These are phyloP conservation scores for Pinna nobilis DNA, from an alignment of 1,140 invertebrate species.

Conservation along the genomic window DNA sequence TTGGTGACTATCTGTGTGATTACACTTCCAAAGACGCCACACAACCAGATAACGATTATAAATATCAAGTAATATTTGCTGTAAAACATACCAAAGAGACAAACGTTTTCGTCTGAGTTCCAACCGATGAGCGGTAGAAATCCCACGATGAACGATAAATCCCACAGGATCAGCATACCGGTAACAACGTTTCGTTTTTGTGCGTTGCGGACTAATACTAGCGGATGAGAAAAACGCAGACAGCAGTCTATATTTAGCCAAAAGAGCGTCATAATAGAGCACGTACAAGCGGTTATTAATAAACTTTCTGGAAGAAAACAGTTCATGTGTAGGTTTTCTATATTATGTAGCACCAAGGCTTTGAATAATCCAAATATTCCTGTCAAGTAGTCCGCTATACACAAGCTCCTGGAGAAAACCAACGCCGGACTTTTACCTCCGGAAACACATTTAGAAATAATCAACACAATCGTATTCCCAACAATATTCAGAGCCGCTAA, in stretches of 20 bases:
- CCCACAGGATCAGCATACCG: slow-evolving; percentile 62
- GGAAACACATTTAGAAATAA: slow-evolving; percentile 56
- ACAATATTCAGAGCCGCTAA: slow-evolving; percentile 10
- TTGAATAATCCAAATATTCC: slow-evolving; percentile 64
- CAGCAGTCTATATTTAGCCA: slow-evolving; percentile 61
- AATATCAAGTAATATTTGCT: slow-evolving; percentile 49
- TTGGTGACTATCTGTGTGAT: slow-evolving; percentile 35
- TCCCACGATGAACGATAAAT: slow-evolving; percentile 63
- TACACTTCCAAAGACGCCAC: slow-evolving; percentile 30
- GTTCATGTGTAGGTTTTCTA: slow-evolving; percentile 49
- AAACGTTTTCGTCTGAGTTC: slow-evolving; percentile 39
- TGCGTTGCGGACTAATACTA: slow-evolving; percentile 43
- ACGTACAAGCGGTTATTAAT: slow-evolving; percentile 58
- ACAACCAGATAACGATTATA: slow-evolving; percentile 36
- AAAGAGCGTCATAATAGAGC: slow-evolving; percentile 49
- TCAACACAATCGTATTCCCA: slow-evolving; percentile 39
- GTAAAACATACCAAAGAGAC: slow-evolving; percentile 54
- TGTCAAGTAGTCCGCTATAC: slow-evolving; percentile 55
- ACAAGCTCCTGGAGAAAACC: slow-evolving; percentile 63
- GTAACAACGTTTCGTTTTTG: slow-evolving; percentile 63
- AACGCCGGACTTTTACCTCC: slow-evolving; percentile 58
- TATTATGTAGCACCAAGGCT: slow-evolving; percentile 47
- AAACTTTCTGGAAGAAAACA: slow-evolving; percentile 70
- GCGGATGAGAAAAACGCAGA: slow-evolving; percentile 51
- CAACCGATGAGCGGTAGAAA: slow-evolving; percentile 65